These are phyloP conservation scores for Melieria crassipennis DNA, from an alignment of 2,888 invertebrate genomes.

Conservation along the genomic window DNA sequence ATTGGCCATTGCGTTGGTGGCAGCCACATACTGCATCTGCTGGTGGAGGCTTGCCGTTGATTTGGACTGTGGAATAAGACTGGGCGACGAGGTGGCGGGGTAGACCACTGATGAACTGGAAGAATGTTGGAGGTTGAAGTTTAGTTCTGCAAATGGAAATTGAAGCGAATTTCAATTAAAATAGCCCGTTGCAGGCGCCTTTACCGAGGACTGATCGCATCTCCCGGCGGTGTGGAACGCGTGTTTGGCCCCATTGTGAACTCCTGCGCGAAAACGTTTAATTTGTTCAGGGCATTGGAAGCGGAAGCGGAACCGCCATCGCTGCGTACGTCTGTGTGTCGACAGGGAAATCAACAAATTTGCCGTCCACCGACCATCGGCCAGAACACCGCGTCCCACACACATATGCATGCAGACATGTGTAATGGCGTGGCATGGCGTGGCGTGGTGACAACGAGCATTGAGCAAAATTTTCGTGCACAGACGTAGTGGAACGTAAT, in stretches of 20 bases:
- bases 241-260: constrained; percentile 75
- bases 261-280: constrained; percentile 91
- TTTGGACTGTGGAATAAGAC: constrained; percentile 66
- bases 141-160: constrained; percentile 60
- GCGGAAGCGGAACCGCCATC: constrained; percentile 32
- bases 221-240: constrained; percentile 50
- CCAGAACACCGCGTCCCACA: too few species aligned
- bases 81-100: constrained; percentile 46
- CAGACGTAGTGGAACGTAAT: too few species aligned
- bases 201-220: constrained; percentile 59
- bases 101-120: constrained; percentile 65
- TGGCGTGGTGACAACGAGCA: too few species aligned
- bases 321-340: constrained; percentile 53
- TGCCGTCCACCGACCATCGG: neutral
- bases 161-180: constrained; percentile 48
- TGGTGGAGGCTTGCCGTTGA: constrained; percentile 71
- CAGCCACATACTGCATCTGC: constrained; percentile 61
- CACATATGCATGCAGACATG: too few species aligned
- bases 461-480: too few species aligned
- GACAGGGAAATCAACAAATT: neutral
- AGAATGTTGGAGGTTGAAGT: constrained; percentile 67
- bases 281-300: constrained; percentile 68
- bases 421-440: too few species aligned
- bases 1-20: constrained; percentile 55
- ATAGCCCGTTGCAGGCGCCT: constrained; percentile 46